These are phyloP conservation scores for Propsilocerus akamusi DNA, from an alignment of 1,140 invertebrate genomes.

Conservation along the genomic window DNA sequence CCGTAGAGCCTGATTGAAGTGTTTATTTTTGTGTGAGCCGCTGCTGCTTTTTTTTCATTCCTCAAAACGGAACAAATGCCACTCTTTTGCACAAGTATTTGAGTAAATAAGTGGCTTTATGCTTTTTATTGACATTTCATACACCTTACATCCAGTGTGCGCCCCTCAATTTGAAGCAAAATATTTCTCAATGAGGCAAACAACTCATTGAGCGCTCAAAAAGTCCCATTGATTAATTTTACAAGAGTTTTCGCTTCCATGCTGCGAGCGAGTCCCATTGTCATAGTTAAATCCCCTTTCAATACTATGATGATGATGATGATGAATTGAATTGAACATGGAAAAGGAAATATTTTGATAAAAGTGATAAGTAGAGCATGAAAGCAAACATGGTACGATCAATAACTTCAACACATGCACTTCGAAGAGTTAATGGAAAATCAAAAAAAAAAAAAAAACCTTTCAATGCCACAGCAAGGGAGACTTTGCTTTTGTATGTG, in stretches of 20 bases:
- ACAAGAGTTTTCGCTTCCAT: not conserved
- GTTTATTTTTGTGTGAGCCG: not conserved
- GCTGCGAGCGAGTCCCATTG: not conserved
- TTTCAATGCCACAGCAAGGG: too few relatives aligned
- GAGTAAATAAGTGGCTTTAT: slow-evolving; percentile 2
- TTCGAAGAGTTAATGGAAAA: too few relatives aligned
- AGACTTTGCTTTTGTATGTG: too few relatives aligned
- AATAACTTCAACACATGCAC: too few relatives aligned
- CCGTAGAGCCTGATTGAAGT: not conserved
- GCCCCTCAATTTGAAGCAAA: too few relatives aligned
- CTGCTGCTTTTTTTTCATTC: not conserved
- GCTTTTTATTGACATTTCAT: too few relatives aligned
- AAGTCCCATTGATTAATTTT: slow-evolving; percentile 2
- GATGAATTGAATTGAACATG: not conserved
- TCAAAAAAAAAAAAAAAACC: too few relatives aligned
- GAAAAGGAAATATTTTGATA: slow-evolving; percentile 2
- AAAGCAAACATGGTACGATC: slow-evolving; percentile 4
- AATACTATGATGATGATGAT: not conserved
- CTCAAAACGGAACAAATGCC: not conserved
- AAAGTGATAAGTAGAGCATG: slow-evolving; percentile 3
- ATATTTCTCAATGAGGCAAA: too few relatives aligned
- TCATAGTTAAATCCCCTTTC: not conserved
- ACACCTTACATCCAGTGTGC: too few relatives aligned
- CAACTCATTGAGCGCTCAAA: too few relatives aligned
- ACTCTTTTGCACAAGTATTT: not conserved